phyloP scores from a whole-genome alignment of 2,797 vertebrate genomes.

The Mormyrus hasselquistii region DNA sequence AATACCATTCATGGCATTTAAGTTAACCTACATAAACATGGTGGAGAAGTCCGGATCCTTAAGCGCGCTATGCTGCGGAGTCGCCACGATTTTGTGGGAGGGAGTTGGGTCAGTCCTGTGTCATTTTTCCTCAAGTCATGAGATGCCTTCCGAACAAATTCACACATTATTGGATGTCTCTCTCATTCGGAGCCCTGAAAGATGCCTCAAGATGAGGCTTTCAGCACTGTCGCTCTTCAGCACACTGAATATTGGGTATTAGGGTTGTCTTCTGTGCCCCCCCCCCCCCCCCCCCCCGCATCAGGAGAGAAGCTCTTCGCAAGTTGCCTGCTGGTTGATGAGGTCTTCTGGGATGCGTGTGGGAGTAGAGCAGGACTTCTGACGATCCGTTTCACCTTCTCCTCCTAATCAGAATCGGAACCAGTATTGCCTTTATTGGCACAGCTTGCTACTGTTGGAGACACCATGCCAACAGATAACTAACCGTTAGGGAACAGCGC shows the following conservation, averaged over 20 bases:
- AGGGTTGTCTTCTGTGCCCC: neutral
- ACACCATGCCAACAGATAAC: neutral
- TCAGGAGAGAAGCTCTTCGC: neutral
- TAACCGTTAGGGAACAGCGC: neutral
- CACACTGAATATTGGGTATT: neutral
- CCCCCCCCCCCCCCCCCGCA: neutral
- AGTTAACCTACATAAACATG: neutral
- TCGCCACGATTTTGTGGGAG: neutral
- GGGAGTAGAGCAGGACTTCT: neutral
- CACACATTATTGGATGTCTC: neutral
- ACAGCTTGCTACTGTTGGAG: neutral
- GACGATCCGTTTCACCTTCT: neutral
- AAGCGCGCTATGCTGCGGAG: neutral
- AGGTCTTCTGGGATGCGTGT: neutral
- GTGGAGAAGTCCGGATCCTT: neutral
- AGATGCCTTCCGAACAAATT: neutral
- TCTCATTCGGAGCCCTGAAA: neutral
- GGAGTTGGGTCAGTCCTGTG: neutral
- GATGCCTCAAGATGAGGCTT: neutral
- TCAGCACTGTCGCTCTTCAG: neutral
- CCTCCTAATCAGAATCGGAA: neutral
- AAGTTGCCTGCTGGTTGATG: neutral
- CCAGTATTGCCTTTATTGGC: neutral
- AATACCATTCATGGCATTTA: neutral
- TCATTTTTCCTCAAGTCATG: neutral